Base-by-base conservation (phyloP, 2,888 invertebrate genomes). In the Limenitis camilla region DNA sequence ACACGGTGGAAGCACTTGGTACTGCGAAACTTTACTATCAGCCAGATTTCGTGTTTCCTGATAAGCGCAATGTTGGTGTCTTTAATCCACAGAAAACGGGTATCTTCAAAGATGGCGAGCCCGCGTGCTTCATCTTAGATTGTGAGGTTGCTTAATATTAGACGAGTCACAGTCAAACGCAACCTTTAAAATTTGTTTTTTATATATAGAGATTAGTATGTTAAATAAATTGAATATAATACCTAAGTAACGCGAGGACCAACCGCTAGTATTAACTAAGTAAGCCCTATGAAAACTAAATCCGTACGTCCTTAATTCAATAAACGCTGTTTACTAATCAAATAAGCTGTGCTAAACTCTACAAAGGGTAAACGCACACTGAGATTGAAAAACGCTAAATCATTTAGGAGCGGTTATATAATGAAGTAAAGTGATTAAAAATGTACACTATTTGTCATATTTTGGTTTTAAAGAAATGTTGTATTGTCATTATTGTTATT, bases 221-320 rank as follows among this genome's bases (percentile, higher is more conserved):
- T 7, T 4, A 6, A 31, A 2, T 19, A 9, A 11, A 19, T 32
- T n/a, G 10, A 44, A 27, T 19, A 27, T 7, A 35, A 44, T n/a
- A 7, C n/a, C 6, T 5, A 35, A 43, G n/a, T 10, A 28, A 1
- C 35, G 29, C 43, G 27, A 33, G 32, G 45, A 9, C 8, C 6
- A 10, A 10, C 8, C 45, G 30, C 10, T 45, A 45, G 45, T 45
- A 8, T 29, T 29, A 53, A 56, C 58, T 62, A 69, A 69, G 68
- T 66, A 68, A 71, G 67, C 68, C 64, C 61, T 67, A 65, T 63
- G 63, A 70, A 63, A 72, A 68, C 69, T 64, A 65, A 72, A 72
- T 69, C 72, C 66, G 71, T 74, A 61, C 76, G 71, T 76, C 78
- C 77, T 85, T 85, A 85, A 85, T 85, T 85, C 83, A 83, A 87